Conservation (phyloP, 2,113 vertebrate species). For the Anoplopoma fimbria region DNA sequence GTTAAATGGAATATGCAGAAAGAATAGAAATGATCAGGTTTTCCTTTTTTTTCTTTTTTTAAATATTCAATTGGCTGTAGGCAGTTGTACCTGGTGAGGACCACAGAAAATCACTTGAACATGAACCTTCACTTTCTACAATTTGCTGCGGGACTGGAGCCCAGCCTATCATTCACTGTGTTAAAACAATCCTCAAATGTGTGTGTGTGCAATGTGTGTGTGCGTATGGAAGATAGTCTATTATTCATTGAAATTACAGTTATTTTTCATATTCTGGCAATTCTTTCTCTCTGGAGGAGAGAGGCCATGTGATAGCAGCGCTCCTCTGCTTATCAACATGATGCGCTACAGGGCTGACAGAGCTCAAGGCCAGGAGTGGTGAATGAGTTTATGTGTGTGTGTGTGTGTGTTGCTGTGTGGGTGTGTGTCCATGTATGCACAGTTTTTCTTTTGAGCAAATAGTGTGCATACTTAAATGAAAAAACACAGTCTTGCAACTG, state of each 20-base stretch:
- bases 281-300: conserved; percentile 54
- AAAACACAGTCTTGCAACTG: background rate
- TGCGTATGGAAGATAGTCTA: conserved; percentile 37
- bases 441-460: background rate
- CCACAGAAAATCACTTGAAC: conserved; percentile 50
- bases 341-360: conserved; percentile 47
- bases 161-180: conserved; percentile 63
- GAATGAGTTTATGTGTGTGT: conserved; percentile 31
- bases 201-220: conserved; percentile 23
- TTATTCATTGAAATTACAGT: conserved; percentile 74
- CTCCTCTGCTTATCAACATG: conserved; percentile 62
- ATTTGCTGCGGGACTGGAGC: conserved; percentile 55
- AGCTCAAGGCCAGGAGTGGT: conserved; percentile 61
- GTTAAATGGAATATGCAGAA: background rate
- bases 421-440: conserved; percentile 3
- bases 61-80: conserved; percentile 15
- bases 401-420: background rate
- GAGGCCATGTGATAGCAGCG: conserved; percentile 49
- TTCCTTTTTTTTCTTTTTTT: background rate
- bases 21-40: background rate
- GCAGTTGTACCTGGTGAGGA: conserved; percentile 18
- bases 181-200: conserved; percentile 63
- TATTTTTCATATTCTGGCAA: conserved; percentile 70
- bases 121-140: conserved; percentile 52
- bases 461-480: background rate